Base-by-base conservation (phyloP, 2,797 vertebrate species). In the Pterois miles region DNA sequence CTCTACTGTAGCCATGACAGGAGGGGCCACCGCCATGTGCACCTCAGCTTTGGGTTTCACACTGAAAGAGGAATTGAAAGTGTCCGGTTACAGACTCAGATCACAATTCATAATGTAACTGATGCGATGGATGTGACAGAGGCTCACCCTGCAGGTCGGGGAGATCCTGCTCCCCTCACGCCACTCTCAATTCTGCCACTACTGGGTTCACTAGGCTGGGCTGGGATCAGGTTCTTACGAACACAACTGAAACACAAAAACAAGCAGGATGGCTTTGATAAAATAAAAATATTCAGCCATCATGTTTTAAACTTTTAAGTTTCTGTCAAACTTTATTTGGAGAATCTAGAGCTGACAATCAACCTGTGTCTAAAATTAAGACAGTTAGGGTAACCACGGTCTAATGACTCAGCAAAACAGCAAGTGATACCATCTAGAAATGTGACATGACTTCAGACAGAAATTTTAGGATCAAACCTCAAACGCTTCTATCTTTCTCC, bases 11-110 rank as follows among this genome's bases (percentile, higher is more conserved):
- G 97, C 95, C 65, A 97, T 96, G 66, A 96, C 96, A 0, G 97
- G 96, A 22, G 97, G 90, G 12, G 96, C 96, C 94, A 97, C 96
- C 5, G 97, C 93, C 82, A 99, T 95, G 11, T 99, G 98, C 56
- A 98, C 94, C 87, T 99, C 98, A 0, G 96, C 91, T 92, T 99
- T 99, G 71, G 97, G 95, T 91, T 99, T 99, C 78, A 97, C 94
- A n/a, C 98, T 99, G 78, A 80, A 6, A 60, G 20, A 58, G 62
- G 22, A 68, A 87, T 8, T 0, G 4, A 22, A 56, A 64, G 8
- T 0, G 22, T 83, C 23, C 76, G 18, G 29, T 65, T 54, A 40
- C 1, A 36, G 43, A 60, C 29, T 31, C 8, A 1, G 9, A 52
- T 57, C 18, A 29, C 2, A 38, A 66, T 8, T 22, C 2, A 18